Conservation (phyloP, 2,888 invertebrate species). For the Anagyrus pseudococci region DNA sequence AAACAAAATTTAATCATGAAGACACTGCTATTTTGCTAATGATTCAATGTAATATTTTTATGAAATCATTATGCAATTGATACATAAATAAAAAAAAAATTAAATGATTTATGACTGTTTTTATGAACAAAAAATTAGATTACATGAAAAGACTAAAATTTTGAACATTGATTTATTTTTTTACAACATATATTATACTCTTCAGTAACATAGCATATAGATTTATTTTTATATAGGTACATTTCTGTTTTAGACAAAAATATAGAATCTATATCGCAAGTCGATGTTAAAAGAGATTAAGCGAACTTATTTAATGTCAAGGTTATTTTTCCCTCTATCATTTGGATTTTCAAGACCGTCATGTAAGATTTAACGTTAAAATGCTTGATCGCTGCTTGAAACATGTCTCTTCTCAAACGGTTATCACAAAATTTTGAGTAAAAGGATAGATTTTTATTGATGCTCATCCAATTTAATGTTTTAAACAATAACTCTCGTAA, state of each 20-base stretch:
- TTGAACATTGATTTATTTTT: conserved; percentile 61
- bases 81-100: no score
- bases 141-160: conserved; percentile 33
- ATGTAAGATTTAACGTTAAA: conserved; percentile 9
- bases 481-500: background rate
- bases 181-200: conserved; percentile 60
- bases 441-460: conserved; percentile 5
- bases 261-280: conserved; percentile 58
- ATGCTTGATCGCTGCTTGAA: conserved; percentile 13
- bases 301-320: conserved; percentile 44
- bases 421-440: conserved; percentile 25
- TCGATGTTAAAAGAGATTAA: conserved; percentile 50
- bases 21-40: no score
- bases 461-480: background rate
- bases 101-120: conserved; percentile 5
- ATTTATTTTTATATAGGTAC: conserved; percentile 56
- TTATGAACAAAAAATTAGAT: conserved; percentile 4
- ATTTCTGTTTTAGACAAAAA: conserved; percentile 58
- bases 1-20: no score
- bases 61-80: no score
- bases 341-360: conserved; percentile 9
- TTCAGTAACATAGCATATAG: conserved; percentile 59
- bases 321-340: conserved; percentile 18
- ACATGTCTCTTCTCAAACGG: conserved; percentile 13
- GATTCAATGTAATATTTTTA: no score